A percentile compares a stretch with the other conserved stretches of the same genome.
Conservation (phyloP, 2,113 vertebrate genomes). For the Protobothrops mucrosquamatus region DNA sequence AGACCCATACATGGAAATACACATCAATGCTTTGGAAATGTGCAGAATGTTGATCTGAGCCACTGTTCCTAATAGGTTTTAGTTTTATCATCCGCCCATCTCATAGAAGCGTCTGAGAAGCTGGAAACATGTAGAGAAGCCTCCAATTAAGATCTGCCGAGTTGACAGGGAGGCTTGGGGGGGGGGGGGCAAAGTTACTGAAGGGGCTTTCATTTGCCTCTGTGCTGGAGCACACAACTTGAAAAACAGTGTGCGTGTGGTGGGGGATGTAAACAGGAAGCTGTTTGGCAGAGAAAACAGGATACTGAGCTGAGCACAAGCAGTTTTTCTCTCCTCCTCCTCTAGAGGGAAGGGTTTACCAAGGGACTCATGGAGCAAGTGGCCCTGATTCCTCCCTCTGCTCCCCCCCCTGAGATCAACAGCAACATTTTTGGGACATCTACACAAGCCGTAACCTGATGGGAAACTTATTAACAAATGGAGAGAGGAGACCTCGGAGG, state of each 20-base stretch:
- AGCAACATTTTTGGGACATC: constrained; percentile 11
- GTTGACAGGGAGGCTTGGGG: not conserved
- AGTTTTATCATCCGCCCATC: constrained; percentile 21
- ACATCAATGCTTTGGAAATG: not conserved
- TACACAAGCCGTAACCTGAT: not conserved
- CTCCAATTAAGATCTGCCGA: not conserved
- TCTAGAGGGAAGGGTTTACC: constrained; percentile 33
- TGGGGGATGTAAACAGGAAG: not conserved
- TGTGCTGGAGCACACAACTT: not conserved
- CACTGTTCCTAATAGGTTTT: constrained; percentile 23
- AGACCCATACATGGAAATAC: constrained; percentile 39
- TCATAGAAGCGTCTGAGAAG: not conserved
- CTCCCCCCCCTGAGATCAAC: not conserved
- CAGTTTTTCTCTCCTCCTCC: constrained; percentile 21
- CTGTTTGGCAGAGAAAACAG: constrained; percentile 43
- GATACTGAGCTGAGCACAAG: constrained; percentile 28
- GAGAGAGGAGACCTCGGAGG: constrained; percentile 8
- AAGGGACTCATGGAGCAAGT: not conserved
- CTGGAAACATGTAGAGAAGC: constrained; percentile 23
- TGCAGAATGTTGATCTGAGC: not conserved
- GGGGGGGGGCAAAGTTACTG: too few relatives aligned
- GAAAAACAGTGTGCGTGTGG: not conserved
- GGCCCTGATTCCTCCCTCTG: not conserved
- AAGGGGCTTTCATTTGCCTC: not conserved
- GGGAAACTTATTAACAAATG: not conserved